Evolutionary conservation across 2,113 vertebrate species (phyloP).

Genomic region (Xiphophorus maculatus): DNA sequence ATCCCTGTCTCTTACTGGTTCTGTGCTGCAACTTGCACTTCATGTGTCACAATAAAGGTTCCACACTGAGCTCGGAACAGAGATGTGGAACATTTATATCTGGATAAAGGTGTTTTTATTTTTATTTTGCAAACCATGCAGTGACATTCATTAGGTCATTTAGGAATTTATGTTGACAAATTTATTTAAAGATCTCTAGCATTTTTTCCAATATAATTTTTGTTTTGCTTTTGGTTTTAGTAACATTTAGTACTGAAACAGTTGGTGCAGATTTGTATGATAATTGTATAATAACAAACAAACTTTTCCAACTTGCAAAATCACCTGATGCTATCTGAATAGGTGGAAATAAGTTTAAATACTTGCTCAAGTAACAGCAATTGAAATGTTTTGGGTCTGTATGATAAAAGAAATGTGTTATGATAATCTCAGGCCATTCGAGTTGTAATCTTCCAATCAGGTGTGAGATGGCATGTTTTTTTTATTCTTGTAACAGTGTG

Average conservation of each 20-base stretch:
- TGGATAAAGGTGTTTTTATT: not conserved
- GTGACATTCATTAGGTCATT: not conserved
- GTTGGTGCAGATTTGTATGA: not conserved
- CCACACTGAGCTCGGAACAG: conserved; percentile 9
- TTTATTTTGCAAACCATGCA: no score
- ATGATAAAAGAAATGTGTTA: not conserved
- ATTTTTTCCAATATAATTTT: not conserved
- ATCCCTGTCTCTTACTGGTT: conserved; percentile 52
- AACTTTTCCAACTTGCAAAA: not conserved
- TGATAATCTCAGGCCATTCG: not conserved
- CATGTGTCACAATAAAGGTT: conserved; percentile 16
- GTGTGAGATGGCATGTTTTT: not conserved
- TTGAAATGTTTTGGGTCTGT: not conserved
- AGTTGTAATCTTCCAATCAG: not conserved
- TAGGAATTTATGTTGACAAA: not conserved
- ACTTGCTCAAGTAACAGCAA: not conserved
- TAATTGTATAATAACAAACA: not conserved
- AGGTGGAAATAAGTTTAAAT: not conserved
- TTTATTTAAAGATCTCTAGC: not conserved
- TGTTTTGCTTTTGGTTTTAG: not conserved
- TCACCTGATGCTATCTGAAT: not conserved
- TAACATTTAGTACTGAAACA: not conserved
- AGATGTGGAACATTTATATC: not conserved
- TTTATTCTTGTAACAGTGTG: not conserved
- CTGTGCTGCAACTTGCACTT: conserved; percentile 34